Percentiles rank a stretch among this genome's conserved stretches.
These are phyloP conservation scores for Enteromius afrohamiltoni DNA, from an alignment of 2,797 vertebrate species.

Conservation along the genomic window DNA sequence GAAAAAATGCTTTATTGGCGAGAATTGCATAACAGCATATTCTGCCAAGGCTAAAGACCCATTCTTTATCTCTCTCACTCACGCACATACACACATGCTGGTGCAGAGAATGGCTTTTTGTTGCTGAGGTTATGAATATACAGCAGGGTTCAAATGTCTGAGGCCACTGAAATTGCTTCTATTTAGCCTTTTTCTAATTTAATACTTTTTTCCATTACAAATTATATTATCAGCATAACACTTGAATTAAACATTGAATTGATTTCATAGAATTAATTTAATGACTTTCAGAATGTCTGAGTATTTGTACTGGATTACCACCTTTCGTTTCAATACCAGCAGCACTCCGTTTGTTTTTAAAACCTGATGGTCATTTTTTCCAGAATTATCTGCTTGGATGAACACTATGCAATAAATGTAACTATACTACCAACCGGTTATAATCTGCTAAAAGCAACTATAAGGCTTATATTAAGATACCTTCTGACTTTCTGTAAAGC, in stretches of 20 bases:
- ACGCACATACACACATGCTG: constrained; percentile 37
- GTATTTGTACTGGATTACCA: neutral
- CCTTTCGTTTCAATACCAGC: neutral
- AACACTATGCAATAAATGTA: too few relatives aligned
- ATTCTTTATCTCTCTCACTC: constrained; percentile 43
- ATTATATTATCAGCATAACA: constrained; percentile 18
- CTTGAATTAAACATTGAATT: neutral
- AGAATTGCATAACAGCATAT: constrained; percentile 66
- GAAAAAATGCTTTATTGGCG: constrained; percentile 69
- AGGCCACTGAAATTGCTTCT: constrained; percentile 28
- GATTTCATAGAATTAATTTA: neutral
- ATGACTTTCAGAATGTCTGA: neutral
- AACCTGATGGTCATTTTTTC: neutral
- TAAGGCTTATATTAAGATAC: neutral
- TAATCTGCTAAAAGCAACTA: neutral
- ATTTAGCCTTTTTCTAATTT: constrained; percentile 28
- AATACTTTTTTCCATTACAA: constrained; percentile 3
- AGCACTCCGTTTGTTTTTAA: neutral
- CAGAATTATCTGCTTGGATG: neutral
- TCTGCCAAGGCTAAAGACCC: constrained; percentile 69
- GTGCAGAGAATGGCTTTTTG: constrained; percentile 66
- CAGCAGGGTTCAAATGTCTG: constrained; percentile 5
- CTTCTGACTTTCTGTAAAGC: neutral
- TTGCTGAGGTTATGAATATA: constrained; percentile 62
- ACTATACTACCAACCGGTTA: neutral